Conservation (phyloP, 1,140 invertebrate genomes). For the Bursaphelenchus mucronatus region DNA sequence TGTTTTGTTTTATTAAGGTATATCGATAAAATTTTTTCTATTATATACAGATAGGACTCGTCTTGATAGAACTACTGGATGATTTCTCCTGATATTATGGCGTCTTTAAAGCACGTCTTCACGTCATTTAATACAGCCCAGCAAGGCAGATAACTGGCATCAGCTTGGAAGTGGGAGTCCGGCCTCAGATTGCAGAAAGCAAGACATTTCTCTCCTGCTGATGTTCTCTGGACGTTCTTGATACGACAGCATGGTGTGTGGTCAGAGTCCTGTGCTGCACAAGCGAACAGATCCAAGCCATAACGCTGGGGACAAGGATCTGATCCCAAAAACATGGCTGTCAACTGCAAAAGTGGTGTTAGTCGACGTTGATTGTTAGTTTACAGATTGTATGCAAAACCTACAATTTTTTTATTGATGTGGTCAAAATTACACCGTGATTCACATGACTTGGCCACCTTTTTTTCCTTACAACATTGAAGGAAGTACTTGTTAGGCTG, state of each 20-base stretch:
- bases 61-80: no score
- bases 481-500: conserved; percentile 37
- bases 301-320: conserved; percentile 53
- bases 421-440: conserved; percentile 54
- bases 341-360: conserved; percentile 37
- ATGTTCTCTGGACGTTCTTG: conserved; percentile 33
- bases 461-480: conserved; percentile 31
- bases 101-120: conserved; percentile 53
- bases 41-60: conserved; percentile 18
- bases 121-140: conserved; percentile 54
- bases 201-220: conserved; percentile 46
- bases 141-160: conserved; percentile 44
- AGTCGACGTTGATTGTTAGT: conserved; percentile 2
- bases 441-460: conserved; percentile 49
- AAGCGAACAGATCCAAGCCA: conserved; percentile 50
- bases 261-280: conserved; percentile 52
- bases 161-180: conserved; percentile 51
- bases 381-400: conserved; percentile 9
- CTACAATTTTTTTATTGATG: conserved; percentile 54
- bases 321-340: conserved; percentile 55
- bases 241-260: conserved; percentile 43
- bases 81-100: conserved; percentile 29
- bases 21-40: neutral
- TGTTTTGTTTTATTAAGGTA: conserved; percentile 10
- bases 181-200: conserved; percentile 56